A percentile compares a stretch with the other conserved stretches of the same genome.
These are phyloP conservation scores for Coccyzus lansbergi DNA, from an alignment of 2,797 vertebrate genomes.

Conservation along the genomic window DNA sequence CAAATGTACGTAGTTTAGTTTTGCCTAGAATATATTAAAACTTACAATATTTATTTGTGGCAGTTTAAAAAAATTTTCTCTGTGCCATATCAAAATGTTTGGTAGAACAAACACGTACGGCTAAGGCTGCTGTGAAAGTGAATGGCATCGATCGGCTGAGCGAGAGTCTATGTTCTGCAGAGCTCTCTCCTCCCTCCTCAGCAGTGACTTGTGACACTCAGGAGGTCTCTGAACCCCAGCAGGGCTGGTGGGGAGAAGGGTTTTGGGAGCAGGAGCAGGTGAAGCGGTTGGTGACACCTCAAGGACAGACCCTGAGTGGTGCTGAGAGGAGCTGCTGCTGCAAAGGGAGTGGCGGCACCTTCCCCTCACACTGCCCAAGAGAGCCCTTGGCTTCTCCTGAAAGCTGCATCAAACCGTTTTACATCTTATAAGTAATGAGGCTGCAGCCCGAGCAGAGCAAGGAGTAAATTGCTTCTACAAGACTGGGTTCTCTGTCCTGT, in stretches of 20 bases:
- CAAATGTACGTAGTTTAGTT: slow-evolving; percentile 37
- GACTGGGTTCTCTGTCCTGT: background rate
- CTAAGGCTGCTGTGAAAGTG: slow-evolving; percentile 49
- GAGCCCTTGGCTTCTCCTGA: background rate
- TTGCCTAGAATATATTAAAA: slow-evolving; percentile 38
- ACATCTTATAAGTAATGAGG: background rate
- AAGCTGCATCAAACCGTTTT: background rate
- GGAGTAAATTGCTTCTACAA: fast-evolving
- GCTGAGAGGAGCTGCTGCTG: background rate
- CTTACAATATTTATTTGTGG: slow-evolving; percentile 46
- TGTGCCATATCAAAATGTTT: slow-evolving; percentile 44
- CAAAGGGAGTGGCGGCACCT: background rate
- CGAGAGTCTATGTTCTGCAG: background rate
- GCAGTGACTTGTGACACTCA: background rate
- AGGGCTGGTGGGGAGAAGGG: background rate
- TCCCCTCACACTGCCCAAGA: background rate
- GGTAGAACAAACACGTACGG: slow-evolving; percentile 12
- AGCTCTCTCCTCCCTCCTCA: background rate
- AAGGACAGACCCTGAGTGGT: background rate
- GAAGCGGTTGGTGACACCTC: background rate
- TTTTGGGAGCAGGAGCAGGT: background rate
- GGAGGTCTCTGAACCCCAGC: background rate
- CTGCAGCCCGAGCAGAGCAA: background rate
- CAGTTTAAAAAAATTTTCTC: slow-evolving; percentile 25
- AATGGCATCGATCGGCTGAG: background rate